Percentiles rank a stretch among this genome's conserved stretches.
phyloP scores from a whole-genome alignment of 2,888 invertebrate genomes.

The Leptinotarsa haldemani region DNA sequence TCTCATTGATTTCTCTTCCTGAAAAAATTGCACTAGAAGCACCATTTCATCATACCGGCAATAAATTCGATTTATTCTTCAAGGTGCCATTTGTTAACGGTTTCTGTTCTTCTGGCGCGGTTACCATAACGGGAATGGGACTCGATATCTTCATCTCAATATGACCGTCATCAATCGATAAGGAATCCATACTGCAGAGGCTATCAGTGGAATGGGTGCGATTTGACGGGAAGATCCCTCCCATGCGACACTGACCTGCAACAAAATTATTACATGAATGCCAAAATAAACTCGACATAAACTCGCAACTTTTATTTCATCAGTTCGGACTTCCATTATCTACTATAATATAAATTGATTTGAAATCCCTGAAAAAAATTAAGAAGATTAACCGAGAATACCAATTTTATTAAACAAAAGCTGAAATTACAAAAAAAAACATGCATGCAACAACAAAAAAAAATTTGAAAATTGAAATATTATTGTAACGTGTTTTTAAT shows the following conservation, averaged over 20 bases:
- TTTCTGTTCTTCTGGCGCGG: conserved; percentile 60
- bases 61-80: conserved; percentile 37
- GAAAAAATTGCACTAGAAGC: not conserved
- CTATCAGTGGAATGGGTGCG: conserved; percentile 71
- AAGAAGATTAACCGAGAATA: too few relatives aligned
- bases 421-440: too few relatives aligned
- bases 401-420: too few relatives aligned
- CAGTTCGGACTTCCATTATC: too few relatives aligned
- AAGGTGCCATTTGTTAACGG: conserved; percentile 50
- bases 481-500: too few relatives aligned
- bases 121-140: conserved; percentile 66
- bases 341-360: too few relatives aligned
- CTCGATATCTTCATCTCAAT: conserved; percentile 65
- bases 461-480: too few relatives aligned
- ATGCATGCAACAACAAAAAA: too few relatives aligned
- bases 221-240: conserved; percentile 63
- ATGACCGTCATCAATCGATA: conserved; percentile 69
- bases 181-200: conserved; percentile 74
- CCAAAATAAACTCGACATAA: too few relatives aligned
- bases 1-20: conserved; percentile 19
- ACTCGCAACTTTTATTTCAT: too few relatives aligned
- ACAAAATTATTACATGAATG: conserved; percentile 38
- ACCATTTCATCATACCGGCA: conserved; percentile 35
- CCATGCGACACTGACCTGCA: conserved; percentile 63
- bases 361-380: too few relatives aligned